Conservation (phyloP, 2,113 vertebrate genomes). For the Ploceus nigricollis region DNA sequence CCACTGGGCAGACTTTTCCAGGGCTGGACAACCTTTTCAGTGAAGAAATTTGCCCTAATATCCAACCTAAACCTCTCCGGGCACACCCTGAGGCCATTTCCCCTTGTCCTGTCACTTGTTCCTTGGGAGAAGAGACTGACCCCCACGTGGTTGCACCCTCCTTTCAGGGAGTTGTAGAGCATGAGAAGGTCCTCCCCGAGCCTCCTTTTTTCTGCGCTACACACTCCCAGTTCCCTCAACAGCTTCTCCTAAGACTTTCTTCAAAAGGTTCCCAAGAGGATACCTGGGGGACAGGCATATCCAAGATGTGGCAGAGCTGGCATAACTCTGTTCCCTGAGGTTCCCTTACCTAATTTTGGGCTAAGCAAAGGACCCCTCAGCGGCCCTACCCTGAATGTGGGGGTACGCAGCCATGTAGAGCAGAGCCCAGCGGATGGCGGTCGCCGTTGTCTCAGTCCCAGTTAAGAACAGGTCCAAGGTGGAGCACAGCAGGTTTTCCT, state of each 20-base stretch:
- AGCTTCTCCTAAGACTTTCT: fast-evolving
- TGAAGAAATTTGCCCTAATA: neutral
- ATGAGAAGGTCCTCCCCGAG: fast-evolving
- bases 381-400: constrained; percentile 75
- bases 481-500: constrained; percentile 72
- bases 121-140: neutral
- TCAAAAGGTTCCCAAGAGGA: neutral
- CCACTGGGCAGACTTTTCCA: neutral
- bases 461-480: constrained; percentile 81
- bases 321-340: neutral
- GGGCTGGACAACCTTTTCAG: neutral
- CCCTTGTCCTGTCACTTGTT: neutral
- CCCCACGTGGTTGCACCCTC: neutral
- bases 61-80: neutral
- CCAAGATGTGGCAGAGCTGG: neutral
- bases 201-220: neutral
- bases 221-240: neutral
- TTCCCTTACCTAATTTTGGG: neutral
- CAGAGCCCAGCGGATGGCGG: constrained; percentile 79
- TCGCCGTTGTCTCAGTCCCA: constrained; percentile 76
- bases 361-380: neutral
- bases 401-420: constrained; percentile 79
- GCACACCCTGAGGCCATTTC: neutral
- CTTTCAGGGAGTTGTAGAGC: neutral
- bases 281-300: no score